Conservation (phyloP, 2,888 invertebrate species). For the Rhodophaea formosa region DNA sequence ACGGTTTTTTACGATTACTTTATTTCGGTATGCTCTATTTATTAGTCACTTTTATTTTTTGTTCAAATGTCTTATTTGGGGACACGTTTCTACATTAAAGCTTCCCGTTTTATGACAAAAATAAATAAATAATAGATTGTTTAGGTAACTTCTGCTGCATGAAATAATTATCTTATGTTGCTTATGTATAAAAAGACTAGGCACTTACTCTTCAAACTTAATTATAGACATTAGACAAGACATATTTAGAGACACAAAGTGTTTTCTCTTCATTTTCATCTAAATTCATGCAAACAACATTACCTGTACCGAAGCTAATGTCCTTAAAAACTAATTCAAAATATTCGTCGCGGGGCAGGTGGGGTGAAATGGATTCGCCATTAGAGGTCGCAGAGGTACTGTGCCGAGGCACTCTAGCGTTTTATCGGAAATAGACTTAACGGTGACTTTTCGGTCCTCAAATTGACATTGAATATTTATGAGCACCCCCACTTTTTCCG, state of each 20-base stretch:
- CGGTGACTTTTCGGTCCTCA: conserved; percentile 68
- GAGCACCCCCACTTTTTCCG: conserved; percentile 59
- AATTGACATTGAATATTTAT: conserved; percentile 77
- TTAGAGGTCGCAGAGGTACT: conserved; percentile 47
- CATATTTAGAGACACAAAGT: no score
- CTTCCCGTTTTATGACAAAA: neutral
- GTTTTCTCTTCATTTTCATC: no score
- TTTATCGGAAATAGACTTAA: conserved; percentile 76
- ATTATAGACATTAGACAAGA: no score
- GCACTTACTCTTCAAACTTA: no score
- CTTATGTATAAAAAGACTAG: no score
- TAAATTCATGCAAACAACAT: no score
- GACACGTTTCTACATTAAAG: neutral
- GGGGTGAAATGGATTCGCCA: conserved; percentile 56
- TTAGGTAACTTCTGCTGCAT: no score
- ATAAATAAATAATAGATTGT: no score
- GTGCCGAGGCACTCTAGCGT: conserved; percentile 42
- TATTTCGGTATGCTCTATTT: conserved; percentile 2
- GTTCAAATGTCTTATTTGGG: neutral
- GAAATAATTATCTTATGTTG: no score
- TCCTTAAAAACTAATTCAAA: conserved; percentile 28
- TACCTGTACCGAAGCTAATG: no score
- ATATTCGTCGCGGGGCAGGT: conserved; percentile 34
- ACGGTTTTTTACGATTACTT: conserved; percentile 13
- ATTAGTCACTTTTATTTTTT: conserved; percentile 10